Percentiles rank a stretch among this genome's conserved stretches.
Conservation (phyloP, 2,113 vertebrate genomes). For the Gymnobelideus leadbeateri region DNA sequence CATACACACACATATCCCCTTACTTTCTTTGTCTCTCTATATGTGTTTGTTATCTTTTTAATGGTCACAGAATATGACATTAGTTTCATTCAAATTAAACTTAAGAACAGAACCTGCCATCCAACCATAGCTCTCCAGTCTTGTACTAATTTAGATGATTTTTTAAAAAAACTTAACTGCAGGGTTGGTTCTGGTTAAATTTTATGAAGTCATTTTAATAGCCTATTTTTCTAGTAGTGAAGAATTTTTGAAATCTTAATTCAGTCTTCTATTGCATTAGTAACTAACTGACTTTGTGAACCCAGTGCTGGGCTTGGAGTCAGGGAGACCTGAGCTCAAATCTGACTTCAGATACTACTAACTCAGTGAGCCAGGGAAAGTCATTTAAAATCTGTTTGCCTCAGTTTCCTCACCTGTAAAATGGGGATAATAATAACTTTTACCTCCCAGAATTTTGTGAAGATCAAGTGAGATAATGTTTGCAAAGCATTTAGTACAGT, state of each 20-base stretch:
- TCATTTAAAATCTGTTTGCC: not conserved
- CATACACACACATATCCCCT: no score
- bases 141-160: not conserved
- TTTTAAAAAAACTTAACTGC: not conserved
- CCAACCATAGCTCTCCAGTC: not conserved
- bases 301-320: not conserved
- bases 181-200: not conserved
- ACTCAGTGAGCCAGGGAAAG: not conserved
- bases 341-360: not conserved
- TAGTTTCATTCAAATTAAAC: not conserved
- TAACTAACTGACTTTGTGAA: not conserved
- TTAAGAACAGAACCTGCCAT: not conserved
- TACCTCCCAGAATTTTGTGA: not conserved
- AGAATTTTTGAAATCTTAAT: not conserved
- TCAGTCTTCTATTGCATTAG: not conserved
- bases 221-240: not conserved
- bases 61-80: not conserved
- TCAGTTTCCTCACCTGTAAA: not conserved
- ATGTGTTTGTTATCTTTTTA: not conserved
- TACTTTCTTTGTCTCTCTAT: not conserved
- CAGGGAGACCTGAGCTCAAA: not conserved
- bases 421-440: not conserved
- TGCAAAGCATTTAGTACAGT: not conserved
- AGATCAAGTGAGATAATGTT: not conserved
- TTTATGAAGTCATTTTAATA: not conserved